These are phyloP conservation scores for Epinotia nisella DNA, from an alignment of 2,888 invertebrate genomes.

Conservation along the genomic window DNA sequence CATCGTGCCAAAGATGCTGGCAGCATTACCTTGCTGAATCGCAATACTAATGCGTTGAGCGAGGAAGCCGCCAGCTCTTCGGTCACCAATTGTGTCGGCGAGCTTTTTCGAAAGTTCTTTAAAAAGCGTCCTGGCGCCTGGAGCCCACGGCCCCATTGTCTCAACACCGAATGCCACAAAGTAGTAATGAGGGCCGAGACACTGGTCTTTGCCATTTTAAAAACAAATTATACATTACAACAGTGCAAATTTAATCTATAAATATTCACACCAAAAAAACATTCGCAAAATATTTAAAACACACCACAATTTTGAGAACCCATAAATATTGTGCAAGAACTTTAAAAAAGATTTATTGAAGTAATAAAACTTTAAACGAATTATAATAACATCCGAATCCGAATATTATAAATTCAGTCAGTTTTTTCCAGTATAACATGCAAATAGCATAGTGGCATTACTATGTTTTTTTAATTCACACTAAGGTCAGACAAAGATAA, in stretches of 20 bases:
- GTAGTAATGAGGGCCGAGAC: too few relatives aligned
- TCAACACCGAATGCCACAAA: too few relatives aligned
- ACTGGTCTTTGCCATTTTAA: too few relatives aligned
- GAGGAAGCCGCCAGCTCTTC: too few relatives aligned
- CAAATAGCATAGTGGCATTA: constrained; percentile 13
- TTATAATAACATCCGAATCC: not conserved
- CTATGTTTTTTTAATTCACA: not conserved
- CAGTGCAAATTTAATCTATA: not conserved
- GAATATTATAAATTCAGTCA: not conserved
- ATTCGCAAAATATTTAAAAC: not conserved
- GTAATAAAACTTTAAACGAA: not conserved
- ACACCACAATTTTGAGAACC: not conserved
- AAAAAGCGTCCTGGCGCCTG: too few relatives aligned
- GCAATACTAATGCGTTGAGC: too few relatives aligned
- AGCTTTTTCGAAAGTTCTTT: too few relatives aligned
- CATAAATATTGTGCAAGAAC: not conserved
- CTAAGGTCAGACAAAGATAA: constrained; percentile 19
- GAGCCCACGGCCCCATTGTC: too few relatives aligned
- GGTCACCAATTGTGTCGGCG: too few relatives aligned
- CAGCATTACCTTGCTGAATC: too few relatives aligned
- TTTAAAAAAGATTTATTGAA: constrained; percentile 1
- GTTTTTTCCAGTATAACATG: not conserved
- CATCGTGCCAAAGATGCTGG: too few relatives aligned
- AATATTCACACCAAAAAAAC: not conserved
- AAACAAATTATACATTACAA: too few relatives aligned